These are phyloP conservation scores for Spicauda simplicius DNA, from an alignment of 2,888 invertebrate genomes.

Conservation along the genomic window DNA sequence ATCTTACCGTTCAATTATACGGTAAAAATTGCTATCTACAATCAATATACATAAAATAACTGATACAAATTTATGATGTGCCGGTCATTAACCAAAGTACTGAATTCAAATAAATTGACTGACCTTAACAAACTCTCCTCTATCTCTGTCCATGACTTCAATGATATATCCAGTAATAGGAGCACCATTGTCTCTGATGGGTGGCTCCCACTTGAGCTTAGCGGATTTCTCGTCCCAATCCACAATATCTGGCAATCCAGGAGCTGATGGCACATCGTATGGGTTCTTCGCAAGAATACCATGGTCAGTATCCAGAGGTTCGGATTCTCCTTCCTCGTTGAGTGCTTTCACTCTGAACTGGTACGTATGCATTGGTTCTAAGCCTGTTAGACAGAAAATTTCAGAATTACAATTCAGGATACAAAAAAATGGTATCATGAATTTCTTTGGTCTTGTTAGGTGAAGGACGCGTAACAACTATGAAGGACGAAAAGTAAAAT, in stretches of 20 bases:
- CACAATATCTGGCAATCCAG: slow-evolving; percentile 95
- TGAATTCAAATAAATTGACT: slow-evolving; percentile 25
- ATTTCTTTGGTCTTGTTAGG: too few species aligned
- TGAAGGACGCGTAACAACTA: too few species aligned
- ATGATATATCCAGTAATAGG: slow-evolving; percentile 97
- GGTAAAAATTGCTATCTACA: too few species aligned
- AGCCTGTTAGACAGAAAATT: slow-evolving; percentile 76
- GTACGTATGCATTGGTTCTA: slow-evolving; percentile 98
- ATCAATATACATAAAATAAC: too few species aligned
- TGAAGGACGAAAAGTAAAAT: too few species aligned
- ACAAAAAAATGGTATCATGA: too few species aligned
- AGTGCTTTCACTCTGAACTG: slow-evolving; percentile 98
- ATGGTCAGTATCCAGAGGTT: slow-evolving; percentile 95
- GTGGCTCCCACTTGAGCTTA: slow-evolving; percentile 95
- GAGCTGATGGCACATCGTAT: slow-evolving; percentile 94
- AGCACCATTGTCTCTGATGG: slow-evolving; percentile 95
- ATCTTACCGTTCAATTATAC: too few species aligned
- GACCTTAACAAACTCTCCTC: slow-evolving; percentile 91
- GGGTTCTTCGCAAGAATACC: slow-evolving; percentile 98
- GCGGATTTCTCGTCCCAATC: slow-evolving; percentile 97
- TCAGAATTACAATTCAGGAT: background rate
- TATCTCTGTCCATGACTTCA: slow-evolving; percentile 96
- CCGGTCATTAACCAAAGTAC: background rate
- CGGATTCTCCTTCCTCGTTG: slow-evolving; percentile 98
- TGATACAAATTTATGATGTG: background rate